Base-by-base conservation (phyloP, 2,113 vertebrate species). In the Catagonus wagneri region DNA sequence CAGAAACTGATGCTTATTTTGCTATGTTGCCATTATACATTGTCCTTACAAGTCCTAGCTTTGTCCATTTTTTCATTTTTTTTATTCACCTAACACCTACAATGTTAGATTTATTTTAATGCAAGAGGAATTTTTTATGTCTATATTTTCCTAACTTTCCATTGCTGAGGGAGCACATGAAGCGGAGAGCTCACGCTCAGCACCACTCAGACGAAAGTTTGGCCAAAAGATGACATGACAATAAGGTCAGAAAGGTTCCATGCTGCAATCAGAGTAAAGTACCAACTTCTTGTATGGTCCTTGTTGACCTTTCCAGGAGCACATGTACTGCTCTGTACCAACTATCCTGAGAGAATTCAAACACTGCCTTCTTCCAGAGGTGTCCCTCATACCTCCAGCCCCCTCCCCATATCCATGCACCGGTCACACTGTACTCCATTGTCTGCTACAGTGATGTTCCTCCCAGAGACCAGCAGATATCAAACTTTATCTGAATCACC, bases 381-480 rank as follows among this genome's bases (percentile, higher is more conserved):
- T 2, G 10, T 52, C 32, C 52, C 11, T 32, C 2, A 3, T 4
- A 16, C 13, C 63, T 29, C 13, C 52, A 23, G 22, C 1, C 1
- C 29, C 29, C 23, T 34, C 32, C 66, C 56, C 4, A 32, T 44
- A 16, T 80, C 32, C 0, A 1, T 63, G 65, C 2, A 22, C 50
- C 61, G 27, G 29, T 52, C 89, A 80, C 34, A 23, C 52, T 34
- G 20, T 50, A 29, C 22, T 68, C 36, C 61, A 78, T 52, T 74
- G 44, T 71, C 83, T 76, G 54, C 88, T 95, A 80, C 87, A 60
- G 32, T 66, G n/a, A 88, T 61, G 10, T 89, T 81, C 85, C 60
- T 96, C 83, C 81, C 91, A 93, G 20, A 95, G 90, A 89, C 63
- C 52, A 85, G 71, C 72, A 52, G 23, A 22, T 93, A 65, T 22